Conservation (phyloP, 2,888 invertebrate genomes). For the Philonicus albiceps region DNA sequence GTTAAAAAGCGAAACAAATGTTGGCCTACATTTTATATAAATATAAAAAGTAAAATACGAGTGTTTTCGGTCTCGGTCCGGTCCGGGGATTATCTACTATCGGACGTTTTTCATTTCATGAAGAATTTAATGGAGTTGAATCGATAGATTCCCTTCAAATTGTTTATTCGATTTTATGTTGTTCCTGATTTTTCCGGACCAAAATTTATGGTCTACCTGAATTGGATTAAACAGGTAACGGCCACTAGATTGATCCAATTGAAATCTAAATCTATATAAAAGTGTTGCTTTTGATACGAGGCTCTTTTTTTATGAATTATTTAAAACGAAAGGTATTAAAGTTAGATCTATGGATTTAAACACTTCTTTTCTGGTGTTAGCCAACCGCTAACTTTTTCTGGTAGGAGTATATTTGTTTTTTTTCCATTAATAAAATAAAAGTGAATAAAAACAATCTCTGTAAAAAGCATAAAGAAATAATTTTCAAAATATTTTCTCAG, state of each 20-base stretch:
- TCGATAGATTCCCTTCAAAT: neutral
- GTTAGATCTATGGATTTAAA: neutral
- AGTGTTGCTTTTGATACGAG: neutral
- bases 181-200: neutral
- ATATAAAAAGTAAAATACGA: neutral
- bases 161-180: neutral
- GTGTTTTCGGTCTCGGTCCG: neutral
- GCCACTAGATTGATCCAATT: neutral
- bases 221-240: neutral
- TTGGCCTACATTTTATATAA: neutral
- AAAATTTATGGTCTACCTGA: neutral
- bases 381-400: neutral
- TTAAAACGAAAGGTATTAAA: neutral
- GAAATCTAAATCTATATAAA: neutral
- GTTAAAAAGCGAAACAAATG: neutral
- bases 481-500: neutral
- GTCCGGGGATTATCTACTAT: neutral
- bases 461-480: neutral
- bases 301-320: neutral
- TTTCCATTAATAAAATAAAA: neutral
- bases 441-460: neutral
- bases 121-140: constrained; percentile 26
- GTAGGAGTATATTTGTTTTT: neutral
- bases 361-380: neutral
- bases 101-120: neutral